Conservation (phyloP, 2,113 vertebrate genomes). For the Plecotus auritus region DNA sequence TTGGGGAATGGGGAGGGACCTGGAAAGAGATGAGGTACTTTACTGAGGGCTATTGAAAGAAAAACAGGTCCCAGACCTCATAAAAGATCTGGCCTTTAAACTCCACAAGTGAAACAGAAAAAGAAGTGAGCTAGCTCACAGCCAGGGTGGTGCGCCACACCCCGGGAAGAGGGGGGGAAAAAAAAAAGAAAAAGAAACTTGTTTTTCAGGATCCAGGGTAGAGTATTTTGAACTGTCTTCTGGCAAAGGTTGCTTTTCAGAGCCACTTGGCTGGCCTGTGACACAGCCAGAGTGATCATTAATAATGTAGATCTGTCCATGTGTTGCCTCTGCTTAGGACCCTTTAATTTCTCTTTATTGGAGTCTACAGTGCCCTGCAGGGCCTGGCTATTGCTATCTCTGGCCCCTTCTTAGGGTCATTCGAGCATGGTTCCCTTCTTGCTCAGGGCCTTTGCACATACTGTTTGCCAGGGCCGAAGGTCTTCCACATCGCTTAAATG, state of each 20-base stretch:
- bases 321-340: not conserved
- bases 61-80: not conserved
- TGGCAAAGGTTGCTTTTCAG: slow-evolving; percentile 8
- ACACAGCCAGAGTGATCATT: not conserved
- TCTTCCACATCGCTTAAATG: not conserved
- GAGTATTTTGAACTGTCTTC: slow-evolving; percentile 50
- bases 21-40: not conserved
- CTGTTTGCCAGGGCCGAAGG: not conserved
- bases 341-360: not conserved
- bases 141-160: not conserved
- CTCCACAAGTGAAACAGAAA: not conserved
- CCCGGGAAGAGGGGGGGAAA: not conserved
- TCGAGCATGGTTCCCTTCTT: not conserved
- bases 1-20: not conserved
- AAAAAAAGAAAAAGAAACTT: slow-evolving; percentile 23
- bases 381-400: not conserved
- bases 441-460: not conserved
- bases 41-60: not conserved
- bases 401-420: not conserved
- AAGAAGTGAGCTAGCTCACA: not conserved
- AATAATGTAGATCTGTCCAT: not conserved
- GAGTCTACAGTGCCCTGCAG: no score
- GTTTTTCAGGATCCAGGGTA: slow-evolving; percentile 53
- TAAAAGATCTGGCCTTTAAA: not conserved
- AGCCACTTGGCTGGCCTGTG: not conserved